phyloP scores from a whole-genome alignment of 2,113 vertebrate species.

The Psettodes erumei region DNA sequence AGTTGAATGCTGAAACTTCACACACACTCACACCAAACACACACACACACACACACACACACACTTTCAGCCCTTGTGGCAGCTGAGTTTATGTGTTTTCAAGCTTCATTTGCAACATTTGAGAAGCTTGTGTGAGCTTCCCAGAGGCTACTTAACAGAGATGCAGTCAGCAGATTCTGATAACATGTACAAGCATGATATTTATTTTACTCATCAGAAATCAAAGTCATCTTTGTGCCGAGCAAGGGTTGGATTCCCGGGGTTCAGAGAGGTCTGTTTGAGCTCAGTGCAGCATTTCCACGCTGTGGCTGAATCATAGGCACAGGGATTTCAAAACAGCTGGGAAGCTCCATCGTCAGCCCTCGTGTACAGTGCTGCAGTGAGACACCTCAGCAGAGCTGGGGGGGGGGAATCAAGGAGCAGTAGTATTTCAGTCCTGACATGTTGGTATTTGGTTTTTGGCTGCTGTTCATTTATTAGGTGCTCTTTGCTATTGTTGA shows the following conservation, averaged over 20 bases:
- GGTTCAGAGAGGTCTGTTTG: conserved; percentile 47
- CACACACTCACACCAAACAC: not conserved
- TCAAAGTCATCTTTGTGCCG: conserved; percentile 65
- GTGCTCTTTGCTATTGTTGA: not conserved
- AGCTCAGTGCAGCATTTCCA: conserved; percentile 54
- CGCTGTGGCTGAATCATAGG: conserved; percentile 53
- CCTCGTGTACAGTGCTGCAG: not conserved
- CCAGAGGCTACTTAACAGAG: conserved; percentile 52
- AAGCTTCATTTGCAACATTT: conserved; percentile 54
- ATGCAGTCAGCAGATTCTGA: conserved; percentile 73
- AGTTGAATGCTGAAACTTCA: not conserved
- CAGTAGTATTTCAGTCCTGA: conserved; percentile 10
- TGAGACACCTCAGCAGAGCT: conserved; percentile 12
- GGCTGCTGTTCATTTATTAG: not conserved
- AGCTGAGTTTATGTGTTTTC: conserved; percentile 22
- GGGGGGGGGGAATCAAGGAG: not conserved
- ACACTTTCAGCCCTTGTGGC: not conserved
- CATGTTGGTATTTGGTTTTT: not conserved
- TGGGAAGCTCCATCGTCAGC: conserved; percentile 12
- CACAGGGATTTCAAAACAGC: conserved; percentile 52
- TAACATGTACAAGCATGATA: conserved; percentile 72
- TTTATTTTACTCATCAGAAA: conserved; percentile 76
- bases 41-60: conserved; percentile 17
- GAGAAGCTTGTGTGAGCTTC: conserved; percentile 59
- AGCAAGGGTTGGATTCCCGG: conserved; percentile 54